Conservation (phyloP, 2,888 invertebrate species). For the Drosophila antonietae region DNA sequence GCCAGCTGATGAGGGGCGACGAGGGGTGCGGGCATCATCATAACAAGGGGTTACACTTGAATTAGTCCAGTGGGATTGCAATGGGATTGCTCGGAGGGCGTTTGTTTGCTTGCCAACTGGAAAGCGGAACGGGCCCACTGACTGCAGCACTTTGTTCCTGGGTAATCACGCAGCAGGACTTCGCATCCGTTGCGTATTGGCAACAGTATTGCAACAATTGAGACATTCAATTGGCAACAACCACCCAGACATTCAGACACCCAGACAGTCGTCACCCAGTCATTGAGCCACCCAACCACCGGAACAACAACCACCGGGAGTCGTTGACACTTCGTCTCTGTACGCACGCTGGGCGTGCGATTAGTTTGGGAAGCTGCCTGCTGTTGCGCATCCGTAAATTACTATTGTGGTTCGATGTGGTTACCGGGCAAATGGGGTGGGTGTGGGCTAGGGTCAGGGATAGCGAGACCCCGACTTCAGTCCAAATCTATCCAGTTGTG, state of each 20-base stretch:
- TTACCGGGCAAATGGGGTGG: slow-evolving; percentile 13
- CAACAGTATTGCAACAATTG: slow-evolving; percentile 65
- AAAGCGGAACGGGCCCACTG: slow-evolving; percentile 22
- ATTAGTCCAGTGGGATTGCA: slow-evolving; percentile 84
- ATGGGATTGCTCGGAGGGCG: slow-evolving; percentile 25
- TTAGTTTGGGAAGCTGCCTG: slow-evolving; percentile 76
- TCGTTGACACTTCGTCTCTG: slow-evolving; percentile 48
- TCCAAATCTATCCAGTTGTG: slow-evolving; percentile 70
- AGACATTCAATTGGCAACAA: slow-evolving; percentile 78
- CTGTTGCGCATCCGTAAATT: slow-evolving; percentile 80
- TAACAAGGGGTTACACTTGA: slow-evolving; percentile 76
- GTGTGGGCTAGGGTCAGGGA: not conserved
- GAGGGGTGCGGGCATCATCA: slow-evolving; percentile 41
- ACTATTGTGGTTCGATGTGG: slow-evolving; percentile 80
- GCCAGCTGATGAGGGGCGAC: slow-evolving; percentile 5
- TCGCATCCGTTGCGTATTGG: slow-evolving; percentile 38
- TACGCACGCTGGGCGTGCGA: slow-evolving; percentile 67
- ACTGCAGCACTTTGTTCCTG: slow-evolving; percentile 51
- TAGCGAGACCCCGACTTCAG: not conserved
- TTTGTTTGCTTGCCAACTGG: slow-evolving; percentile 59
- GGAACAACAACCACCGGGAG: slow-evolving; percentile 35
- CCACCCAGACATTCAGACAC: slow-evolving; percentile 14
- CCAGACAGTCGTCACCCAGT: slow-evolving; percentile 2
- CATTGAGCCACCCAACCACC: slow-evolving; percentile 20
- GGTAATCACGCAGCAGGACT: slow-evolving; percentile 74